Evolutionary conservation across 2,888 invertebrate genomes (phyloP).

Genomic region (Protula sp.): DNA sequence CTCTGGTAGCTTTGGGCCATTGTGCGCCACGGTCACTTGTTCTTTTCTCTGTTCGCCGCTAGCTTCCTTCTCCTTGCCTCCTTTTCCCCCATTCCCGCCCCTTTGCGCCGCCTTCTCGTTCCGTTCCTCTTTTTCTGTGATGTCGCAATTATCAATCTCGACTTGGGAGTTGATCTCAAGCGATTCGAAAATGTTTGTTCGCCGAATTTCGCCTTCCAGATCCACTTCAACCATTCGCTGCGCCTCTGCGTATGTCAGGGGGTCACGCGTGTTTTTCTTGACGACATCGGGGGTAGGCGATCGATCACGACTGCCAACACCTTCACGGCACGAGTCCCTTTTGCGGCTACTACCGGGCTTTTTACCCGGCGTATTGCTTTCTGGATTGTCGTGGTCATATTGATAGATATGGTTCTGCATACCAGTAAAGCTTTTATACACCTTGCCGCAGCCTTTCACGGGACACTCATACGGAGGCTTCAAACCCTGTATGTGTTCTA

Average conservation of each 20-base stretch:
- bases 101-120: background rate
- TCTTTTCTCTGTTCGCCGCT: background rate
- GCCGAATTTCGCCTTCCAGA: slow-evolving; percentile 72
- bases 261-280: slow-evolving; percentile 58
- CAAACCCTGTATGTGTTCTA: slow-evolving; percentile 73
- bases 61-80: background rate
- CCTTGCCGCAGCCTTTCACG: slow-evolving; percentile 74
- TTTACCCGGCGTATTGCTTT: slow-evolving; percentile 12
- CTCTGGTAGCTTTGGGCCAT: slow-evolving; percentile 62
- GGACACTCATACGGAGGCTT: slow-evolving; percentile 85
- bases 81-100: background rate
- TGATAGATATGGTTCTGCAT: slow-evolving; percentile 80
- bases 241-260: slow-evolving; percentile 75
- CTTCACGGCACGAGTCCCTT: slow-evolving; percentile 43
- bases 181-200: slow-evolving; percentile 58
- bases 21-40: background rate
- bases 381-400: slow-evolving; percentile 72
- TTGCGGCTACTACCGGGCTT: background rate
- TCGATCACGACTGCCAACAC: slow-evolving; percentile 58
- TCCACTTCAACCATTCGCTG: slow-evolving; percentile 82
- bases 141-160: slow-evolving; percentile 48
- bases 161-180: slow-evolving; percentile 53
- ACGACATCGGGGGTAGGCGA: background rate
- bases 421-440: slow-evolving; percentile 80
- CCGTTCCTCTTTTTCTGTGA: slow-evolving; percentile 41